Evolutionary conservation across 2,888 invertebrate genomes (phyloP).

Genomic region (Diabrotica balteata): DNA sequence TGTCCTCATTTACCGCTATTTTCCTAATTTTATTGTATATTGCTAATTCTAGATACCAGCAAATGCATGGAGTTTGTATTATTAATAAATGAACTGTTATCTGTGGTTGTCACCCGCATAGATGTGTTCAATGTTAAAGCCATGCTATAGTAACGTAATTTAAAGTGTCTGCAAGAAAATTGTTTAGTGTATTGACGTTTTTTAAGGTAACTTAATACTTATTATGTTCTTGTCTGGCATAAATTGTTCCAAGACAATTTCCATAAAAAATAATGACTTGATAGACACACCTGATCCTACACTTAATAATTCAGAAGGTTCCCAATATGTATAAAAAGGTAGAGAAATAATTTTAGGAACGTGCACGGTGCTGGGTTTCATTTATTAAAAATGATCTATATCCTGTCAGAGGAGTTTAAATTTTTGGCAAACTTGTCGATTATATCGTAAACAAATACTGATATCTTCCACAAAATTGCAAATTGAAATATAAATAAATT

Average conservation of each 20-base stretch:
- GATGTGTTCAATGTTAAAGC: constrained; percentile 12
- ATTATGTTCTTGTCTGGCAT: not conserved
- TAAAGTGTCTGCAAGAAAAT: not conserved
- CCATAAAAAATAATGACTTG: constrained; percentile 23
- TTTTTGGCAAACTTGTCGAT: constrained; percentile 6
- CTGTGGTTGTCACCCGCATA: not conserved
- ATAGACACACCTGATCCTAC: constrained; percentile 25
- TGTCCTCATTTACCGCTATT: too few species aligned
- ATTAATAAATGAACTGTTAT: too few species aligned
- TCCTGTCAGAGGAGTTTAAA: constrained; percentile 19
- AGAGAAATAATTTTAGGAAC: constrained; percentile 20
- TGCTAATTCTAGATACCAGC: too few species aligned
- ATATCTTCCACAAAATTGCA: constrained; percentile 1
- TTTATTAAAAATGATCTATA: constrained; percentile 25
- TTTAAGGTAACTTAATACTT: constrained; percentile 2
- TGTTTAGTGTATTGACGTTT: not conserved
- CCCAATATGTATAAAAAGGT: constrained; percentile 13
- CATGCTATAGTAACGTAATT: constrained; percentile 16
- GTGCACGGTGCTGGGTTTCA: constrained; percentile 25
- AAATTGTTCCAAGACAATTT: constrained; percentile 22
- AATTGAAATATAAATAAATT: constrained; percentile 4
- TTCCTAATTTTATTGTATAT: too few species aligned
- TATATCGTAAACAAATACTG: not conserved
- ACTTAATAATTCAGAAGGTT: constrained; percentile 16
- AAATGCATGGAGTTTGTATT: too few species aligned